A percentile compares a stretch with the other conserved stretches of the same genome.
Evolutionary conservation across 2,797 vertebrate species (phyloP).

Genomic region (Distichodus sexfasciatus): DNA sequence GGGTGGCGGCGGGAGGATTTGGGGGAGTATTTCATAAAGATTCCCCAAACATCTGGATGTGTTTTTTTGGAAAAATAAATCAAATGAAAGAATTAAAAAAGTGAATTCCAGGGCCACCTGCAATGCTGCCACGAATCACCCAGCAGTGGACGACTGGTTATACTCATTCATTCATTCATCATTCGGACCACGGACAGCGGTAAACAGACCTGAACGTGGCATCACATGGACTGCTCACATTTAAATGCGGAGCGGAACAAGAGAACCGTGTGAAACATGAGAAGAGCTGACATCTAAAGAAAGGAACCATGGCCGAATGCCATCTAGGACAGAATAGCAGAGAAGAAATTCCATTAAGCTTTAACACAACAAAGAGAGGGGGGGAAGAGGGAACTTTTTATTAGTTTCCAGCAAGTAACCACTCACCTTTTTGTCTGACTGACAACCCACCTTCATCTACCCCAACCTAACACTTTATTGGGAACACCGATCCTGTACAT

Average conservation of each 20-base stretch:
- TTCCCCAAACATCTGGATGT: too few relatives aligned
- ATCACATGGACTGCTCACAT: not conserved
- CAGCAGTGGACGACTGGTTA: slow-evolving; percentile 14
- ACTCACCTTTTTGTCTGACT: not conserved
- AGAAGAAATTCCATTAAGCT: not conserved
- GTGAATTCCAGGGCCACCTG: too few relatives aligned
- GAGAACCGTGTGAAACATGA: not conserved
- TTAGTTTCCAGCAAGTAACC: slow-evolving; percentile 3
- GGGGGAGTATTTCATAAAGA: too few relatives aligned
- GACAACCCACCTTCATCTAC: not conserved
- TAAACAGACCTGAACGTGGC: not conserved
- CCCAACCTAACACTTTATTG: too few relatives aligned
- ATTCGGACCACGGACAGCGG: too few relatives aligned
- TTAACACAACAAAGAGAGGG: not conserved
- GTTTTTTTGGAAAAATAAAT: too few relatives aligned
- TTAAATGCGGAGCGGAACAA: not conserved
- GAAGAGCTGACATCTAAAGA: not conserved
- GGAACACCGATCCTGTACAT: too few relatives aligned
- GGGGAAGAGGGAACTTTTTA: not conserved
- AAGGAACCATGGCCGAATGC: not conserved
- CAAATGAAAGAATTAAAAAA: too few relatives aligned
- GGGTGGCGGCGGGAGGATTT: too few relatives aligned
- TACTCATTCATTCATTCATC: too few relatives aligned
- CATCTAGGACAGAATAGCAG: not conserved
- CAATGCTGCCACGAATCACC: not conserved